Percentiles rank a stretch among this genome's conserved stretches.
Evolutionary conservation across 2,888 invertebrate genomes (phyloP).

Genomic region (Frankliniella fusca): DNA sequence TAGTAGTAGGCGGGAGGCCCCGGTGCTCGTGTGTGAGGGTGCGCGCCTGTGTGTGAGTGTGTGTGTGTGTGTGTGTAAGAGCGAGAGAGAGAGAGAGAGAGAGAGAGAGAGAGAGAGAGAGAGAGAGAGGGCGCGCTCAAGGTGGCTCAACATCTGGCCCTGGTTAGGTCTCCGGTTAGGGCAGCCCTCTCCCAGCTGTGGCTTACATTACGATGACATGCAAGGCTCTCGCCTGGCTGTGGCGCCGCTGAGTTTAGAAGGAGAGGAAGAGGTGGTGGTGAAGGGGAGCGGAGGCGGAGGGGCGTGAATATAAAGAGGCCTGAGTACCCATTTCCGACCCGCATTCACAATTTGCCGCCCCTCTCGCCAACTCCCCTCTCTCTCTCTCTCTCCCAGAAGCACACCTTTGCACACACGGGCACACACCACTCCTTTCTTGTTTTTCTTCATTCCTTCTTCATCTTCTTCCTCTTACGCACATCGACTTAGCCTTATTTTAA

Average conservation of each 20-base stretch:
- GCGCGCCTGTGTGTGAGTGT: background rate
- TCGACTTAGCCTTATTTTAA: too few relatives aligned
- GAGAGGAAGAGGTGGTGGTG: background rate
- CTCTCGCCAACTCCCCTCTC: background rate
- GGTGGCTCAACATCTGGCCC: slow-evolving; percentile 21
- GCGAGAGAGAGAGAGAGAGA: background rate
- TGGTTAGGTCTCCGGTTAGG: slow-evolving; percentile 18
- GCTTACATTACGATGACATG: slow-evolving; percentile 24
- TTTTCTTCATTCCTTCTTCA: too few relatives aligned
- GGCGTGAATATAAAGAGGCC: background rate
- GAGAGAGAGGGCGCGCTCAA: background rate
- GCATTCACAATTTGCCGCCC: background rate
- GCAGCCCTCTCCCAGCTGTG: slow-evolving; percentile 11
- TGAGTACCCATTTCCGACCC: slow-evolving; percentile 14
- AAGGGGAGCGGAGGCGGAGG: background rate
- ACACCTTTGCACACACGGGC: background rate
- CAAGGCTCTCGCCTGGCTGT: background rate
- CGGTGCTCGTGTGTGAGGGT: background rate
- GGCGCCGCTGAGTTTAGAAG: slow-evolving; percentile 1
- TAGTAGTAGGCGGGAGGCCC: background rate
- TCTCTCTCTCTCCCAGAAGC: background rate
- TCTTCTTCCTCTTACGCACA: too few relatives aligned
- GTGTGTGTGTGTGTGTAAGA: background rate
- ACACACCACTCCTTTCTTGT: background rate
- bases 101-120: background rate